A percentile compares a stretch with the other conserved stretches of the same genome.
Evolutionary conservation across 2,888 invertebrate species (phyloP).

Genomic region (Helicoverpa assulta): DNA sequence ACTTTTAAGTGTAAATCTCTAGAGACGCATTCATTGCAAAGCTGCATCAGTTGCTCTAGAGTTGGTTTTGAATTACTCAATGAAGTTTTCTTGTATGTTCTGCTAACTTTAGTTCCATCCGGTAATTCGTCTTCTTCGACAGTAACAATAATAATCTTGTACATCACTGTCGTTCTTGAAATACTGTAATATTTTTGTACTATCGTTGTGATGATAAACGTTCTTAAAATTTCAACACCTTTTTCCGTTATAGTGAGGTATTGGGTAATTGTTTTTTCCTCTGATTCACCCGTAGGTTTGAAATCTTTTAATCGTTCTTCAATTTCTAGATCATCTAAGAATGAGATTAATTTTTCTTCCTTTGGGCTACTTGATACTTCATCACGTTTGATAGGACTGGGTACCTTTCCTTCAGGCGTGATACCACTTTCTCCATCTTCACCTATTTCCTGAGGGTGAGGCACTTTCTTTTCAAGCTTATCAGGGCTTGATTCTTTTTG

Average conservation of each 20-base stretch:
- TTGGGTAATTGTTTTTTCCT: constrained; percentile 42
- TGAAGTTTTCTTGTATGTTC: constrained; percentile 36
- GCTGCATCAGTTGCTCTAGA: constrained; percentile 36
- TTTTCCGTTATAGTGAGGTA: constrained; percentile 40
- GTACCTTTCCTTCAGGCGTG: constrained; percentile 7
- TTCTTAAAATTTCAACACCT: constrained; percentile 43
- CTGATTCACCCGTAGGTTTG: constrained; percentile 43
- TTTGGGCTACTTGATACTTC: constrained; percentile 15
- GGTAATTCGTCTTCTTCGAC: constrained; percentile 50
- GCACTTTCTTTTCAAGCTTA: constrained; percentile 6
- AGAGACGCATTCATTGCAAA: constrained; percentile 6
- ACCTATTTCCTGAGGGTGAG: constrained; percentile 3
- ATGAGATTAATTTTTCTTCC: constrained; percentile 43
- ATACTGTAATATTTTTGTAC: constrained; percentile 50
- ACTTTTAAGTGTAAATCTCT: background rate
- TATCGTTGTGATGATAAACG: constrained; percentile 45
- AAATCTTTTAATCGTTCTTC: constrained; percentile 46
- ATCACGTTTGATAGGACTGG: background rate
- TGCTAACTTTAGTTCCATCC: constrained; percentile 49
- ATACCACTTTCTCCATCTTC: constrained; percentile 1
- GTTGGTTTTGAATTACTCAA: constrained; percentile 42
- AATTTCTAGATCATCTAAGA: constrained; percentile 32
- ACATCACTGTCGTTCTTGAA: constrained; percentile 32
- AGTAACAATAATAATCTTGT: constrained; percentile 48
- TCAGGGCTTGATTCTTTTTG: constrained; percentile 12